Conservation (phyloP, 2,113 vertebrate species). For the Salvelinus namaycush region DNA sequence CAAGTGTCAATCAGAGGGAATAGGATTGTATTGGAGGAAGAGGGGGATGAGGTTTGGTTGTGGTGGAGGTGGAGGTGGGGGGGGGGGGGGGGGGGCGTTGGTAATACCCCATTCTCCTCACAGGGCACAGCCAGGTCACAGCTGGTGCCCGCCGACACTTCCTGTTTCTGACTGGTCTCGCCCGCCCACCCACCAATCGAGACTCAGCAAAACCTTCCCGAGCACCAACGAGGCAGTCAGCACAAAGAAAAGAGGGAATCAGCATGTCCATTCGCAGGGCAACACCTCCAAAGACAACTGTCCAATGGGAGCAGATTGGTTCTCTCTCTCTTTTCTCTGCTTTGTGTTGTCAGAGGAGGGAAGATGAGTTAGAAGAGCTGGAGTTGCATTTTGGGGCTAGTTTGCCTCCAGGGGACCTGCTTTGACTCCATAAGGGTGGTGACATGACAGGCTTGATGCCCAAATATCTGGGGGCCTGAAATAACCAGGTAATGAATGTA, state of each 20-base stretch:
- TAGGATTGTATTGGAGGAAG: no score
- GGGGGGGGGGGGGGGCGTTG: no score
- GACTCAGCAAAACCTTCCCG: conserved; percentile 62
- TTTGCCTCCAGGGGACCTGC: conserved; percentile 53
- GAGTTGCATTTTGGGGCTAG: conserved; percentile 2
- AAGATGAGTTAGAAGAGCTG: not conserved
- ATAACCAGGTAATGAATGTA: conserved; percentile 36
- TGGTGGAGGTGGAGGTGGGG: not conserved
- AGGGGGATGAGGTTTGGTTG: no score
- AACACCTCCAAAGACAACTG: conserved; percentile 69
- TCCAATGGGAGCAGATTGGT: conserved; percentile 63
- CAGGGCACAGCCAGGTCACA: conserved; percentile 6
- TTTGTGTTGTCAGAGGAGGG: conserved; percentile 12
- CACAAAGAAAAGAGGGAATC: conserved; percentile 67
- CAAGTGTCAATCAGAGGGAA: no score
- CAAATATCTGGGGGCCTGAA: conserved; percentile 34
- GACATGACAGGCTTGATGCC: conserved; percentile 60
- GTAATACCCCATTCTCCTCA: not conserved
- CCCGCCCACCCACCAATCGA: conserved; percentile 15
- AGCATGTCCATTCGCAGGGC: conserved; percentile 73
- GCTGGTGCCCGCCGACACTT: not conserved
- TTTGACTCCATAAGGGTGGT: conserved; percentile 53
- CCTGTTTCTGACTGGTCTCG: not conserved
- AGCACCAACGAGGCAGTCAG: conserved; percentile 68
- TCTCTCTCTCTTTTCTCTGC: conserved; percentile 31